Percentiles rank a stretch among this genome's conserved stretches.
phyloP scores from a whole-genome alignment of 2,113 vertebrate genomes.

The Pteropus alecto region DNA sequence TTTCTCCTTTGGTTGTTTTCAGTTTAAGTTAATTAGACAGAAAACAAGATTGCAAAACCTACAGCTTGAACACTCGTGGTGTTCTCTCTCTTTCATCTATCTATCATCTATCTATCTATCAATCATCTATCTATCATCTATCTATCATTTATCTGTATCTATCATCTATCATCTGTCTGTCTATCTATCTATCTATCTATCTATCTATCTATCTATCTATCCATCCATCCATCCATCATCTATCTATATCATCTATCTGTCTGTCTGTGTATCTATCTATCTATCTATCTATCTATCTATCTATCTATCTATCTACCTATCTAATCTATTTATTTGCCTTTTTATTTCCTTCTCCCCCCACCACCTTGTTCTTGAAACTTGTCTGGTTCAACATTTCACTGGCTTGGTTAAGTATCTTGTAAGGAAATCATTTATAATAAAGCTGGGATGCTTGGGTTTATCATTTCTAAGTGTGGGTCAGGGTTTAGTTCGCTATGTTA shows the following conservation, averaged over 20 bases:
- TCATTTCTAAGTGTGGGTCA: slow-evolving; percentile 90
- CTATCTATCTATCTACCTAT: too few relatives aligned
- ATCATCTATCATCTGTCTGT: too few relatives aligned
- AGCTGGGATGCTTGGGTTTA: slow-evolving; percentile 87
- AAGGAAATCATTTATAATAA: slow-evolving; percentile 89
- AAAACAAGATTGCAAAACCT: slow-evolving; percentile 15
- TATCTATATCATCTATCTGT: not conserved
- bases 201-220: too few relatives aligned
- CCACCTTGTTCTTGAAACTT: slow-evolving; percentile 70
- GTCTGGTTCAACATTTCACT: slow-evolving; percentile 81
- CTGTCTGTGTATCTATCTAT: too few relatives aligned
- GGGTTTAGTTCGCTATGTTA: slow-evolving; percentile 91
- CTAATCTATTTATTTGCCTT: not conserved
- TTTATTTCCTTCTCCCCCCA: not conserved
- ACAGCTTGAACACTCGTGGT: not conserved
- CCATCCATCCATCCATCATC: too few relatives aligned
- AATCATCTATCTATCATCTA: not conserved
- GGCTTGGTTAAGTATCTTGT: slow-evolving; percentile 86
- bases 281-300: slow-evolving; percentile 40
- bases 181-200: too few relatives aligned
- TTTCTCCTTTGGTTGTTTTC: slow-evolving; percentile 27
- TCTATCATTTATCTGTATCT: too few relatives aligned
- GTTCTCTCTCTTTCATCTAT: slow-evolving; percentile 64
- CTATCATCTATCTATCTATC: slow-evolving; percentile 48
- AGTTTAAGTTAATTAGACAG: slow-evolving; percentile 54